Conservation (phyloP, 1,140 invertebrate genomes). For the Penaeus chinensis region DNA sequence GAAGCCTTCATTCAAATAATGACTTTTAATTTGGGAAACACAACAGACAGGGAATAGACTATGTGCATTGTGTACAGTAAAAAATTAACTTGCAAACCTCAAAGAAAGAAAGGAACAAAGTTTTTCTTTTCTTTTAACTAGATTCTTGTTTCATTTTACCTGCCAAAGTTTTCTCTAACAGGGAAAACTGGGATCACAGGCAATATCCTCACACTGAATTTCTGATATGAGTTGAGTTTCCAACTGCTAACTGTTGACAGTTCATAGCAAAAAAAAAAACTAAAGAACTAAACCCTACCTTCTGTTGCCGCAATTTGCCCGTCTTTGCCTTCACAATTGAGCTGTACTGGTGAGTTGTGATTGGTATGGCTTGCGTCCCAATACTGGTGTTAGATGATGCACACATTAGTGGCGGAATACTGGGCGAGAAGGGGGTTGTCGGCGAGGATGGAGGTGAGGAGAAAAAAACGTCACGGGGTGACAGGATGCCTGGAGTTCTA, state of each 20-base stretch:
- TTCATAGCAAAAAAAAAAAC: neutral
- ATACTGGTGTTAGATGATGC: constrained; percentile 22
- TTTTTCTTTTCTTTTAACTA: too few species aligned
- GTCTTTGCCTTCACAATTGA: constrained; percentile 1
- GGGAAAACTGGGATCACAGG: too few species aligned
- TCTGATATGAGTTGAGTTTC: neutral
- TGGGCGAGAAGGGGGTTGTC: constrained; percentile 21
- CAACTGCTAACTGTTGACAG: neutral
- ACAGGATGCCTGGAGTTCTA: constrained; percentile 62
- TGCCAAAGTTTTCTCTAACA: too few species aligned
- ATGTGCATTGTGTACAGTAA: constrained; percentile 11
- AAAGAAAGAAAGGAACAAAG: too few species aligned
- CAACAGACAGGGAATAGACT: too few species aligned
- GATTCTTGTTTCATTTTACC: too few species aligned
- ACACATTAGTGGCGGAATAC: neutral
- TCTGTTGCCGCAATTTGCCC: constrained; percentile 32
- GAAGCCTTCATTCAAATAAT: too few species aligned
- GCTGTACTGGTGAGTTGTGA: neutral
- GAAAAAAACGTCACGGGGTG: constrained; percentile 60
- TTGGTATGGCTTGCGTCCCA: neutral
- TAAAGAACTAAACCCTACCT: neutral
- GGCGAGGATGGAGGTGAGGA: constrained; percentile 57
- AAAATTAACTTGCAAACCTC: too few species aligned
- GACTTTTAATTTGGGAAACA: too few species aligned
- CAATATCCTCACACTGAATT: too few species aligned